Evolutionary conservation across 1,140 invertebrate genomes (phyloP).

Genomic region (Pseudomyrmex dendroicus): DNA sequence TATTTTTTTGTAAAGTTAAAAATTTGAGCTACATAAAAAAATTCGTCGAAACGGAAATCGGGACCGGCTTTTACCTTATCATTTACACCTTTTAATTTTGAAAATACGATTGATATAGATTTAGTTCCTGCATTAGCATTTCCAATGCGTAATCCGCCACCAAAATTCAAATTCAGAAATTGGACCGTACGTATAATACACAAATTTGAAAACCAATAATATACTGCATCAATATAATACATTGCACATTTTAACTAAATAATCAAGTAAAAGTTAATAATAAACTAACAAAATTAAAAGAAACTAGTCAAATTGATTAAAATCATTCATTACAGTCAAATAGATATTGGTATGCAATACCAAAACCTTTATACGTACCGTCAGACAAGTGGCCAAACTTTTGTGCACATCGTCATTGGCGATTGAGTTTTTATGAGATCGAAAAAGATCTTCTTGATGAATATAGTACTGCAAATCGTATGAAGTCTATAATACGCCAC

Average conservation of each 20-base stretch:
- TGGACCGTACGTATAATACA: background rate
- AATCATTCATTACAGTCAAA: background rate
- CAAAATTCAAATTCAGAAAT: constrained; percentile 47
- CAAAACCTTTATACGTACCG: constrained; percentile 59
- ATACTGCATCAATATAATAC: constrained; percentile 6
- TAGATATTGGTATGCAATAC: constrained; percentile 64
- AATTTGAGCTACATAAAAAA: background rate
- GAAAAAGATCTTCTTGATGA: constrained; percentile 66
- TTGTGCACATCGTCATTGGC: constrained; percentile 64
- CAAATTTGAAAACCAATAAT: background rate
- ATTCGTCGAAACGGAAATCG: constrained; percentile 73
- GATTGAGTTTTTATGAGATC: constrained; percentile 67
- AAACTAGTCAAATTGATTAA: too few species aligned
- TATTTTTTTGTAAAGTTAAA: too few species aligned
- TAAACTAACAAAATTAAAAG: background rate
- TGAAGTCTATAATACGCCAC: constrained; percentile 71
- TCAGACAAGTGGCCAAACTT: too few species aligned
- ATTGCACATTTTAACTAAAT: background rate
- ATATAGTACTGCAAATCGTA: background rate
- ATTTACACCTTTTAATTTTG: background rate
- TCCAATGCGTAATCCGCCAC: constrained; percentile 5
- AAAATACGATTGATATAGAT: constrained; percentile 79
- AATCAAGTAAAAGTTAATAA: too few species aligned
- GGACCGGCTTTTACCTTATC: constrained; percentile 85
- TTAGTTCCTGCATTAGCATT: constrained; percentile 84